These are phyloP conservation scores for Andrena trimmerana DNA, from an alignment of 2,888 invertebrate genomes.

Conservation along the genomic window DNA sequence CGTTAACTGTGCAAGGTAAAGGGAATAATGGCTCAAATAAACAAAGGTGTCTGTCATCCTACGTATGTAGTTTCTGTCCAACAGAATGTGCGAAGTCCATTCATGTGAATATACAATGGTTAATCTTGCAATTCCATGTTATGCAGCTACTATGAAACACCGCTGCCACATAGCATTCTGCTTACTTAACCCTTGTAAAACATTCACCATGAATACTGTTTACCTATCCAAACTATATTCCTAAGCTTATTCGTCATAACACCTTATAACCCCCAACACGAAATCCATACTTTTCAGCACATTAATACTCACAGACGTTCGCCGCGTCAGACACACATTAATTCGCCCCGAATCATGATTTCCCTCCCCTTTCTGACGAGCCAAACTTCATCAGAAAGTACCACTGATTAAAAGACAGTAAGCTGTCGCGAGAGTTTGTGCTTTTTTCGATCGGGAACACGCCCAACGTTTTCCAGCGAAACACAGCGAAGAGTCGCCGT, in stretches of 20 bases:
- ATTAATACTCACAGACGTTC: too few species aligned
- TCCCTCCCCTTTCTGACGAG: neutral
- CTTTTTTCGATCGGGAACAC: slow-evolving; percentile 15
- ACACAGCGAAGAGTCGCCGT: neutral
- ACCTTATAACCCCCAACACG: too few species aligned
- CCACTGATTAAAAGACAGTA: neutral
- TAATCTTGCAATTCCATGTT: slow-evolving; percentile 16
- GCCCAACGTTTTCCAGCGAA: neutral
- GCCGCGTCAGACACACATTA: too few species aligned
- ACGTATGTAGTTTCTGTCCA: neutral
- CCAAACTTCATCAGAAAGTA: neutral
- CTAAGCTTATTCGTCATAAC: too few species aligned
- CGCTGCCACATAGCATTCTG: neutral
- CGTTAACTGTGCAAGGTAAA: slow-evolving; percentile 2
- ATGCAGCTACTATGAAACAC: neutral
- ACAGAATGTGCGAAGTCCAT: slow-evolving; percentile 5
- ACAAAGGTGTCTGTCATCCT: slow-evolving; percentile 29
- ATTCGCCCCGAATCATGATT: neutral
- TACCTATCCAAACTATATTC: too few species aligned
- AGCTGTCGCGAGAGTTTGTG: neutral
- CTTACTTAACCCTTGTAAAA: neutral
- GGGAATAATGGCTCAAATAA: slow-evolving; percentile 34
- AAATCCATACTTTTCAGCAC: too few species aligned
- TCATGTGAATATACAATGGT: slow-evolving; percentile 21
- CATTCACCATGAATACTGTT: neutral